Percentiles rank a stretch among this genome's conserved stretches.
Evolutionary conservation across 2,113 vertebrate species (phyloP).

Genomic region (Otus sunia): DNA sequence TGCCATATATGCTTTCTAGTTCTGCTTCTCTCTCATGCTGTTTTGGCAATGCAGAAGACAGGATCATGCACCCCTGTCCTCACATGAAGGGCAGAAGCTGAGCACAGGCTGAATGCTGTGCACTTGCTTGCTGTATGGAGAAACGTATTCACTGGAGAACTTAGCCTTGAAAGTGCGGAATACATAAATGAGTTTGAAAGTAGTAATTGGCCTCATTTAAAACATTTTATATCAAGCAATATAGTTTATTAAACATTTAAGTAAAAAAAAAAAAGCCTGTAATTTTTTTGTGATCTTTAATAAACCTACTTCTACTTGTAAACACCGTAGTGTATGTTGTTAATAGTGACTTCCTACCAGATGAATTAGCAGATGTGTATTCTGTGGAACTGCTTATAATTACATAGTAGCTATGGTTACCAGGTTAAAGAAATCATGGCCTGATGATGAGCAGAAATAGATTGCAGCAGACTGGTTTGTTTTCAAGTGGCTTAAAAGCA

Average conservation of each 20-base stretch:
- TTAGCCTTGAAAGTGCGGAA: not conserved
- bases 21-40: rapidly evolving
- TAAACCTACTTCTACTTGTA: not conserved
- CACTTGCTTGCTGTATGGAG: not conserved
- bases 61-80: not conserved
- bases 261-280: not conserved
- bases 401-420: conserved; percentile 31
- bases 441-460: conserved; percentile 1
- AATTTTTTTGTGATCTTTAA: not conserved
- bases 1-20: not conserved
- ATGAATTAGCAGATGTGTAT: not conserved
- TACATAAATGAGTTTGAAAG: not conserved
- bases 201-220: not conserved
- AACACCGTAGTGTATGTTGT: not conserved
- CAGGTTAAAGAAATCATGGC: conserved; percentile 1
- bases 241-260: not conserved
- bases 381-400: not conserved
- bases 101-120: not conserved
- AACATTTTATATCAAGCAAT: not conserved
- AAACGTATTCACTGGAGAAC: not conserved
- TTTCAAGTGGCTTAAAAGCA: not conserved
- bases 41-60: not conserved
- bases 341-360: not conserved
- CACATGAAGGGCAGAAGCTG: not conserved
- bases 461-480: not conserved